Conservation (phyloP, 1,140 invertebrate species). For the Archivesica marissinica region DNA sequence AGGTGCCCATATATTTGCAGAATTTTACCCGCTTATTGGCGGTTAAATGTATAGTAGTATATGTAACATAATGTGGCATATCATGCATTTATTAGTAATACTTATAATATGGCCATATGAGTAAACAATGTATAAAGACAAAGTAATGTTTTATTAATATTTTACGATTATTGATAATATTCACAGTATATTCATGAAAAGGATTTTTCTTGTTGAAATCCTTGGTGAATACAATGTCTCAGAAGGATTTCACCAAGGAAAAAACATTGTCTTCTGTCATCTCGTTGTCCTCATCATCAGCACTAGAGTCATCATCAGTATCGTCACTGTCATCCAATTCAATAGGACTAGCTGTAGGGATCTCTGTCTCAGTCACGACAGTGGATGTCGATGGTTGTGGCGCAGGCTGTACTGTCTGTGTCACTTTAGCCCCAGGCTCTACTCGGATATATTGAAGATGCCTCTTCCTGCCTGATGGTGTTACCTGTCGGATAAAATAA, state of each 20-base stretch:
- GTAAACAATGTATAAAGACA: too few relatives aligned
- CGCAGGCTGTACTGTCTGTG: neutral
- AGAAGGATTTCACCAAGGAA: neutral
- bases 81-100: too few relatives aligned
- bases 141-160: too few relatives aligned
- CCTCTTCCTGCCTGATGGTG: neutral
- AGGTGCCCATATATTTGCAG: too few relatives aligned
- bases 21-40: too few relatives aligned
- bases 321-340: neutral
- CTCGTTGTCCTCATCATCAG: neutral
- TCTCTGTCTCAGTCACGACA: neutral
- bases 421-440: neutral
- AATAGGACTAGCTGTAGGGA: neutral
- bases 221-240: too few relatives aligned
- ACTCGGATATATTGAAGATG: neutral
- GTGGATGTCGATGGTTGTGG: neutral
- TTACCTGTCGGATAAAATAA: slow-evolving; percentile 6
- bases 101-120: too few relatives aligned
- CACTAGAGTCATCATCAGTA: neutral
- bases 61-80: too few relatives aligned
- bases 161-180: too few relatives aligned
- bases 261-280: neutral
- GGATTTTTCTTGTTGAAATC: too few relatives aligned
- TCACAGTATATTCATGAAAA: too few relatives aligned
- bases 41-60: too few relatives aligned